Conservation (phyloP, 2,113 vertebrate genomes). For the Typhlomys cinereus region DNA sequence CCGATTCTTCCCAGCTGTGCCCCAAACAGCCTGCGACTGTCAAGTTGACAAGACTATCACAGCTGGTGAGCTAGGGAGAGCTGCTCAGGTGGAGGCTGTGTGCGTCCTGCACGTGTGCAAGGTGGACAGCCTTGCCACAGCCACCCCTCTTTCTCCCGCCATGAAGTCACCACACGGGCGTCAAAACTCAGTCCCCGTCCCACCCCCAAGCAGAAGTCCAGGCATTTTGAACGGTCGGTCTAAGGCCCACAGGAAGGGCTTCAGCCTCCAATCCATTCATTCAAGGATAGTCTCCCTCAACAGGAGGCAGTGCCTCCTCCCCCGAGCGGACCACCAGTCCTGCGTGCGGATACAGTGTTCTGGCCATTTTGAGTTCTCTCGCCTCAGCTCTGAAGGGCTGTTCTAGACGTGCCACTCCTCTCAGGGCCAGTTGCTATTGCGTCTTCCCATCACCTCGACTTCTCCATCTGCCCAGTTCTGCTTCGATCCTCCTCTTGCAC, state of each 20-base stretch:
- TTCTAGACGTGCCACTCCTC: background rate
- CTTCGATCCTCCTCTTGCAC: background rate
- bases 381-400: background rate
- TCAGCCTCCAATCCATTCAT: background rate
- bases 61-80: background rate
- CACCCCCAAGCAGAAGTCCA: background rate
- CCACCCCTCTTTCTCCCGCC: background rate
- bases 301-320: background rate
- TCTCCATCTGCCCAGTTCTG: background rate
- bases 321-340: background rate
- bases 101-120: background rate
- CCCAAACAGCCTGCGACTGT: too few species aligned
- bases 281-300: background rate
- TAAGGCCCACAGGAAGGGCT: background rate
- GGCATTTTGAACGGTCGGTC: background rate
- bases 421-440: background rate
- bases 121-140: background rate
- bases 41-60: too few species aligned
- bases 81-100: accelerated
- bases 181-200: background rate
- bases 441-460: too few species aligned
- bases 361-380: background rate
- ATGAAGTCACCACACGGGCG: background rate
- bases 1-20: too few species aligned
- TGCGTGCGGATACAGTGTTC: background rate